phyloP scores from a whole-genome alignment of 2,888 invertebrate genomes.

The Caenorhabditis sp. region DNA sequence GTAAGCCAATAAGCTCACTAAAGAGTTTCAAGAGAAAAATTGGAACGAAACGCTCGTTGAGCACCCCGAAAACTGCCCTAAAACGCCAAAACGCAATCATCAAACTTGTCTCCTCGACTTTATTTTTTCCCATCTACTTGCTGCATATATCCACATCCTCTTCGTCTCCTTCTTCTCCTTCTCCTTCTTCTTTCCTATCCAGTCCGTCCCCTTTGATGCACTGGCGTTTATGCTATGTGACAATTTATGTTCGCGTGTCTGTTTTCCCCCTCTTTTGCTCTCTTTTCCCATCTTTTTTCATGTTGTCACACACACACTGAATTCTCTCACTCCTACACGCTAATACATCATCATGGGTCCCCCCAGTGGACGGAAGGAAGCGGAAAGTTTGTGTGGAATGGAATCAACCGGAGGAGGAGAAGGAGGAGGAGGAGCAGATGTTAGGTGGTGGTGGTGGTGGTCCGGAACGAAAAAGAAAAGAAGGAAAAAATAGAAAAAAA shows the following conservation, averaged over 20 bases:
- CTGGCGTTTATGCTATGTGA: conserved; percentile 15
- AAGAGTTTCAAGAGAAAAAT: too few relatives aligned
- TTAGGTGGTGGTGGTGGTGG: too few relatives aligned
- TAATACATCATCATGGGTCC: conserved; percentile 49
- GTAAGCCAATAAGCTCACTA: too few relatives aligned
- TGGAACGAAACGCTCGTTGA: too few relatives aligned
- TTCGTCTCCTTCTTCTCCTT: neutral
- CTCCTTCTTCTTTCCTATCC: conserved; percentile 3
- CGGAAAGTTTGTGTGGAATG: conserved; percentile 10
- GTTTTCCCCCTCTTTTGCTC: neutral
- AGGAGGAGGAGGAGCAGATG: conserved; percentile 13
- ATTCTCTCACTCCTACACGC: conserved; percentile 21
- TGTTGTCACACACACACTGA: conserved; percentile 40
- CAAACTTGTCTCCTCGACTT: neutral
- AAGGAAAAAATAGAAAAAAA: conserved; percentile 10
- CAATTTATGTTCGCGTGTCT: conserved; percentile 59
- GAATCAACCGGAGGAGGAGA: conserved; percentile 6
- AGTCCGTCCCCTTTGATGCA: neutral
- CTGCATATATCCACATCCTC: neutral
- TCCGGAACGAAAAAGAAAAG: neutral
- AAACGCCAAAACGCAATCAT: neutral
- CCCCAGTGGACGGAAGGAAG: neutral
- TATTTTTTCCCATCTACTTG: neutral
- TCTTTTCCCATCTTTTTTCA: neutral
- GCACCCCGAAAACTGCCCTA: too few relatives aligned